Evolutionary conservation across 2,888 invertebrate genomes (phyloP).

Genomic region (Acanthosepion lycidas): DNA sequence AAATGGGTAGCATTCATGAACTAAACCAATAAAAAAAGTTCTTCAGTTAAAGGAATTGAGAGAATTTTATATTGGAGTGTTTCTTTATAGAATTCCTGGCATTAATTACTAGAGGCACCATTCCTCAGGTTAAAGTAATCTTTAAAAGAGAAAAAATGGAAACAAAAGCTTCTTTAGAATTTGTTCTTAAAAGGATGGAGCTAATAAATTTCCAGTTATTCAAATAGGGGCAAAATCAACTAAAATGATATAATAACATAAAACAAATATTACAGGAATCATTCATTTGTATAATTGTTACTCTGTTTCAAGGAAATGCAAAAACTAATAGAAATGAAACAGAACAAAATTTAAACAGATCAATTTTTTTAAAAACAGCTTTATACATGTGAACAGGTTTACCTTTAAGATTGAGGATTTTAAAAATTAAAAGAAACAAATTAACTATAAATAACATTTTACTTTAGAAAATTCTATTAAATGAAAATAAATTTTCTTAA

Average conservation of each 20-base stretch:
- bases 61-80: not conserved
- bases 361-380: not conserved
- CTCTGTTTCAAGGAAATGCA: not conserved
- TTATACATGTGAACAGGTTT: too few species aligned
- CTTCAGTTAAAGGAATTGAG: not conserved
- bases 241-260: not conserved
- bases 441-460: not conserved
- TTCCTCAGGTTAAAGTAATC: not conserved
- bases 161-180: not conserved
- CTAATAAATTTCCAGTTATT: not conserved
- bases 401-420: not conserved
- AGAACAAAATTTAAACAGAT: not conserved
- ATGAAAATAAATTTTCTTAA: too few species aligned
- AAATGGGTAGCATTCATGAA: not conserved
- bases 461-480: not conserved
- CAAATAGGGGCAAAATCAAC: not conserved
- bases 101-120: not conserved
- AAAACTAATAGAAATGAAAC: too few species aligned
- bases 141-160: not conserved
- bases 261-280: not conserved
- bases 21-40: not conserved
- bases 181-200: not conserved
- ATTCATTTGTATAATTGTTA: not conserved
- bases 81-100: not conserved
- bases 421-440: not conserved